phyloP scores from a whole-genome alignment of 2,888 invertebrate genomes.

The Gonocerus acuteangulatus region DNA sequence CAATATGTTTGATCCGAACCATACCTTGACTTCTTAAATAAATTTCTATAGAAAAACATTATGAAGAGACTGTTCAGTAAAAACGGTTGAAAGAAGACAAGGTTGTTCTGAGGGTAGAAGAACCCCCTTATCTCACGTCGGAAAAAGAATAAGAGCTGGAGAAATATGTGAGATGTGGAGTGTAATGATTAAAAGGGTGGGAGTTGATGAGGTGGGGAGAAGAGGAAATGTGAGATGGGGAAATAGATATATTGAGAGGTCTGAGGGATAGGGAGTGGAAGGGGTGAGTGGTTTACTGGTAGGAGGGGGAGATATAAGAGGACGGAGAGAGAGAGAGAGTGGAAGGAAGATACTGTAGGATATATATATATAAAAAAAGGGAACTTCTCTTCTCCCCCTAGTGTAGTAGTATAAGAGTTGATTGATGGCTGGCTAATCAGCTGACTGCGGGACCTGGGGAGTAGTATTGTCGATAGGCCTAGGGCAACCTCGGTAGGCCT shows the following conservation, averaged over 20 bases:
- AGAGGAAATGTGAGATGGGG: conserved; percentile 8
- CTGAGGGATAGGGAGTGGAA: conserved; percentile 27
- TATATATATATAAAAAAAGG: conserved; percentile 26
- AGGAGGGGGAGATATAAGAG: conserved; percentile 3
- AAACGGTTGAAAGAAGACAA: no score
- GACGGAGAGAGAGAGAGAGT: conserved; percentile 26
- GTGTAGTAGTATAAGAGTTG: no score
- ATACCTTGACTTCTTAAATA: no score
- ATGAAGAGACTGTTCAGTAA: no score
- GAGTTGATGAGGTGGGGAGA: conserved; percentile 28
- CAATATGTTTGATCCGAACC: no score
- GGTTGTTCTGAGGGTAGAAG: no score
- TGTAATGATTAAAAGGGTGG: conserved; percentile 26
- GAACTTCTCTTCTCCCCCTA: no score
- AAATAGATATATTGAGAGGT: conserved; percentile 11
- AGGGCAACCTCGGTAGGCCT: conserved; percentile 17
- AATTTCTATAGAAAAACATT: no score
- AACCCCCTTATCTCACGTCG: no score
- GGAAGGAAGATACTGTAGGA: conserved; percentile 21
- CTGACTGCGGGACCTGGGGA: conserved; percentile 22
- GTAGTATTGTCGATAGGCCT: conserved; percentile 20
- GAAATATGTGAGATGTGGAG: background rate
- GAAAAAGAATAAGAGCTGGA: background rate
- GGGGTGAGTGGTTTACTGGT: conserved; percentile 1
- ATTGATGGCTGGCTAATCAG: conserved; percentile 25